phyloP scores from a whole-genome alignment of 2,113 vertebrate genomes.

The Brachyhypopomus gauderio region DNA sequence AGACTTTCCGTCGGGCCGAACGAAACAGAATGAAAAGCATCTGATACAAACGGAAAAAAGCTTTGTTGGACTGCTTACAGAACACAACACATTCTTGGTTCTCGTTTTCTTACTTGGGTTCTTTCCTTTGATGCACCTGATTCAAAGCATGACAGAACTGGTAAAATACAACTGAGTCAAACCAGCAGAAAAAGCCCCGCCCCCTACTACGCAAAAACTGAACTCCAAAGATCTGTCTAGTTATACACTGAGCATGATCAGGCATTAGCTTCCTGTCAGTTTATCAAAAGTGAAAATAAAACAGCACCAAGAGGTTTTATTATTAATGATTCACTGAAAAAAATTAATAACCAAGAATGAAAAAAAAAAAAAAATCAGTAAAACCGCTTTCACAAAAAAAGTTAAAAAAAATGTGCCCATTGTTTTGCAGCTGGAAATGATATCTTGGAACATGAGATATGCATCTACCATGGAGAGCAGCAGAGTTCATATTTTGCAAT shows the following conservation, averaged over 20 bases:
- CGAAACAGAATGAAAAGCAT: neutral
- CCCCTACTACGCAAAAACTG: no score
- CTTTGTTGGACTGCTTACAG: neutral
- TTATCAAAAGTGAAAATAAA: no score
- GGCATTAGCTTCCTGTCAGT: no score
- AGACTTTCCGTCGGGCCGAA: neutral
- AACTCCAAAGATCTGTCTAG: neutral
- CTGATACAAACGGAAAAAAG: neutral
- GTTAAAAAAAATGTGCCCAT: slow-evolving; percentile 7
- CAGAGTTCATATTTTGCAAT: slow-evolving; percentile 64
- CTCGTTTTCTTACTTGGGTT: neutral
- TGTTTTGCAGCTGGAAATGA: slow-evolving; percentile 42
- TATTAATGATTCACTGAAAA: neutral
- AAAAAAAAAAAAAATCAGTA: slow-evolving; percentile 10
- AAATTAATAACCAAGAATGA: neutral
- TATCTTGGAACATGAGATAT: slow-evolving; percentile 49
- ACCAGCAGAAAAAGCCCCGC: neutral
- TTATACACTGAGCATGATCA: no score
- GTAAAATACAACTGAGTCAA: neutral
- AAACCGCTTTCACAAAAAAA: neutral
- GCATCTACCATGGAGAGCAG: slow-evolving; percentile 44
- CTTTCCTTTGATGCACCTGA: neutral
- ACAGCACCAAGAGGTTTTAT: no score
- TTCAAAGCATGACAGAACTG: neutral
- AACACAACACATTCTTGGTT: neutral